These are phyloP conservation scores for Adoxophyes honmai DNA, from an alignment of 1,140 invertebrate genomes.

Conservation along the genomic window DNA sequence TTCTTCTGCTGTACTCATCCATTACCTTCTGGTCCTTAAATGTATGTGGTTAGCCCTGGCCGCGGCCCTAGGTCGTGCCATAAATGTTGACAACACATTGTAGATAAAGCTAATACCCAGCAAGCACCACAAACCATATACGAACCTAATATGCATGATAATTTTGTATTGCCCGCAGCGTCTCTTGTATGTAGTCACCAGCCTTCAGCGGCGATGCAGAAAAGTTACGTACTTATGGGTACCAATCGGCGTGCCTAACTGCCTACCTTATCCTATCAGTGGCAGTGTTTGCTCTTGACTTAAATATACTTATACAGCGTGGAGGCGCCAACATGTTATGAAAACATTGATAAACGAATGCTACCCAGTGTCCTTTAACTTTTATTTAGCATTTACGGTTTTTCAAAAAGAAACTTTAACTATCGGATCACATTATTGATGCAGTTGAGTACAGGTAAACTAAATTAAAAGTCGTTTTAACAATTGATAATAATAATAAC, in stretches of 20 bases:
- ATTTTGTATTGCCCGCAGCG: not conserved
- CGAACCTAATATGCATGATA: constrained; percentile 5
- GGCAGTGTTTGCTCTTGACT: not conserved
- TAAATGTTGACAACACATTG: constrained; percentile 1
- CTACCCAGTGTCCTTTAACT: no score
- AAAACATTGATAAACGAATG: constrained; percentile 7
- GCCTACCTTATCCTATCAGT: not conserved
- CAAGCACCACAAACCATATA: constrained; percentile 7
- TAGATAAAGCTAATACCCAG: not conserved
- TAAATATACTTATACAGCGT: not conserved
- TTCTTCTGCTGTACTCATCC: no score
- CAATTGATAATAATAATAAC: no score
- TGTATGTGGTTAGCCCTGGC: not conserved
- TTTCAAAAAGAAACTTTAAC: no score
- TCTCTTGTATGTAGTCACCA: no score
- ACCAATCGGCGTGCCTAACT: no score
- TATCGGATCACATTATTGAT: no score
- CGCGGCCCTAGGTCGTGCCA: constrained; percentile 1
- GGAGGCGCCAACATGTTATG: not conserved
- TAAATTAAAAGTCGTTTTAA: no score
- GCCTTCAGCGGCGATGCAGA: not conserved
- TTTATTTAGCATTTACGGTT: no score
- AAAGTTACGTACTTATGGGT: not conserved
- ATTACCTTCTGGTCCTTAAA: no score
- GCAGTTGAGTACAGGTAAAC: no score